These are phyloP conservation scores for Clanis bilineata DNA, from an alignment of 2,888 invertebrate species.

Conservation along the genomic window DNA sequence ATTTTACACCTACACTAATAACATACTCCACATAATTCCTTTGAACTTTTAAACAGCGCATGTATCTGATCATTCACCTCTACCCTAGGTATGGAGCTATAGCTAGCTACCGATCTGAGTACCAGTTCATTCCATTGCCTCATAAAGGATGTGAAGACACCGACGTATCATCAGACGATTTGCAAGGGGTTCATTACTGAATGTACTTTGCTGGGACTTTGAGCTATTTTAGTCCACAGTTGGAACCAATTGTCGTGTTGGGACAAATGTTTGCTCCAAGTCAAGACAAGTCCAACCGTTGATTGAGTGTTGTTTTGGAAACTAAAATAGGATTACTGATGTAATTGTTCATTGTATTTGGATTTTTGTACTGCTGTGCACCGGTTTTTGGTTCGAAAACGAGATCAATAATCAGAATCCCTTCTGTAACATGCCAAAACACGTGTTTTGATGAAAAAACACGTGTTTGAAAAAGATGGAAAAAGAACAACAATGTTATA, in stretches of 20 bases:
- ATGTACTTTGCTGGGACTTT: too few species aligned
- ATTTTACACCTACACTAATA: too few species aligned
- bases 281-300: too few species aligned
- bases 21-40: not conserved
- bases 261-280: not conserved
- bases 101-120: conserved; percentile 1
- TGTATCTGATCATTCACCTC: conserved; percentile 8
- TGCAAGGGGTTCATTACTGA: not conserved
- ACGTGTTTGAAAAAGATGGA: too few species aligned
- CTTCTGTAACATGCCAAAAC: too few species aligned
- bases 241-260: not conserved
- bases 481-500: too few species aligned
- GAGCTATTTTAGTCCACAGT: not conserved
- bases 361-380: too few species aligned
- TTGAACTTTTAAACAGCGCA: not conserved
- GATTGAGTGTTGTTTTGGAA: not conserved
- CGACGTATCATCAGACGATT: not conserved
- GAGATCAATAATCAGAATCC: too few species aligned
- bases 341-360: too few species aligned
- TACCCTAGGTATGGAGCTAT: not conserved
- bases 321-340: too few species aligned
- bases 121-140: not conserved
- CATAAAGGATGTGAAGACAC: conserved; percentile 10
- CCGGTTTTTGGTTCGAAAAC: too few species aligned
- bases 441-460: too few species aligned